These are phyloP conservation scores for Onychorhynchus coronatus DNA, from an alignment of 2,113 vertebrate species.

Conservation along the genomic window DNA sequence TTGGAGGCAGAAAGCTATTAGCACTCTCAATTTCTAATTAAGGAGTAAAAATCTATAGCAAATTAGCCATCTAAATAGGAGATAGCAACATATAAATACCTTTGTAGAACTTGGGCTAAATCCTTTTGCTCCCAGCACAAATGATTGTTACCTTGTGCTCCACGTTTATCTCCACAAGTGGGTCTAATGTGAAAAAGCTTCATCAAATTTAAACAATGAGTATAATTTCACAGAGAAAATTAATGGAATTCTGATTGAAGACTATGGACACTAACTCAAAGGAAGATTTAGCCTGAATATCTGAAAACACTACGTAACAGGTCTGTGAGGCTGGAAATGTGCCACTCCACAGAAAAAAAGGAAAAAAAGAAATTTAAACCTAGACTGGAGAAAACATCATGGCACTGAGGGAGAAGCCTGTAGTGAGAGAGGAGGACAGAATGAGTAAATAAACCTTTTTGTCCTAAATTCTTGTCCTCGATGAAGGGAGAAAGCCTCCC, in stretches of 20 bases:
- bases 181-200: background rate
- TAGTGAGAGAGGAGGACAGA: background rate
- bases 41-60: slow-evolving; percentile 58
- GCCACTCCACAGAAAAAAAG: background rate
- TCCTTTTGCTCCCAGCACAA: background rate
- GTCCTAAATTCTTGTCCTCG: slow-evolving; percentile 6
- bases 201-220: slow-evolving; percentile 16
- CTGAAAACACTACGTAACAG: background rate
- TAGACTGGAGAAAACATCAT: background rate
- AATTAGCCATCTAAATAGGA: slow-evolving; percentile 45
- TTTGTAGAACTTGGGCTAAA: slow-evolving; percentile 39
- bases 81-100: slow-evolving; percentile 26
- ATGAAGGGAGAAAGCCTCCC: background rate
- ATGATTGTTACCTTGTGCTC: background rate
- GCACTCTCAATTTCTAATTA: slow-evolving; percentile 59
- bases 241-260: slow-evolving; percentile 10
- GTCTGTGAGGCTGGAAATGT: background rate
- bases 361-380: background rate
- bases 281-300: background rate
- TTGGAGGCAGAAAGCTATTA: slow-evolving; percentile 54
- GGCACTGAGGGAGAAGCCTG: background rate
- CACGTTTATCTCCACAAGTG: background rate
- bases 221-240: slow-evolving; percentile 31
- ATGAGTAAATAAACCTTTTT: slow-evolving; percentile 38
- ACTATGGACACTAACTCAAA: background rate